Conservation (phyloP, 2,113 vertebrate species). For the Mormoops blainvillei region DNA sequence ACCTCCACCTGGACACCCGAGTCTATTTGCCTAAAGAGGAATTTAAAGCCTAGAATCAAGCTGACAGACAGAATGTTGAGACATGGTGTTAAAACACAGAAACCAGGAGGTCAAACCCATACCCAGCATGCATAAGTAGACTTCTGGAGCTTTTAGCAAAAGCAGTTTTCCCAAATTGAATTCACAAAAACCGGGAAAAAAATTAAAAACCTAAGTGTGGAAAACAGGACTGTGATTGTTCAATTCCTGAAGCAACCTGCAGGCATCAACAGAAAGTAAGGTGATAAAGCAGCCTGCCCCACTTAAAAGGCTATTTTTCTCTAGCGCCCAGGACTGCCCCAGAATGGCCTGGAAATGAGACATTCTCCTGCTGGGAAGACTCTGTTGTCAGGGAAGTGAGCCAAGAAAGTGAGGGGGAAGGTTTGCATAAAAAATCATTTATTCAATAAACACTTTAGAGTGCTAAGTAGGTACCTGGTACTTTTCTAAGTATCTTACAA, state of each 20-base stretch:
- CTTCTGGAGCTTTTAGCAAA: neutral
- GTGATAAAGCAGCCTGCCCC: no score
- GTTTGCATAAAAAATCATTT: neutral
- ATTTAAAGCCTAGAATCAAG: neutral
- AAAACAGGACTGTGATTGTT: neutral
- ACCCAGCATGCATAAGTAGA: no score
- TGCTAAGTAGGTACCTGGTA: no score
- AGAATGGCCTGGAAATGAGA: neutral
- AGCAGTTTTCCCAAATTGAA: neutral
- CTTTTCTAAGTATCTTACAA: neutral
- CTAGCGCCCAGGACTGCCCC: neutral
- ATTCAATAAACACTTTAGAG: neutral
- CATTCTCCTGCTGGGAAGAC: neutral
- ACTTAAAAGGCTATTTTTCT: no score
- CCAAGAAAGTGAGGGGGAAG: neutral
- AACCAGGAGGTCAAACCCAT: neutral
- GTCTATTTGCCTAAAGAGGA: accelerated
- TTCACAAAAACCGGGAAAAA: neutral
- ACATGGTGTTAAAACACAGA: neutral
- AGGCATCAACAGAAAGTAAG: no score
- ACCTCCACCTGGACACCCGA: accelerated
- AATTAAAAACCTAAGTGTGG: neutral
- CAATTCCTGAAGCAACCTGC: no score
- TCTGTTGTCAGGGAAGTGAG: neutral
- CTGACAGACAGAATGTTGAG: neutral